Evolutionary conservation across 23 tunicate species (phyloP).

Genomic region (Halocynthia roretzi): DNA sequence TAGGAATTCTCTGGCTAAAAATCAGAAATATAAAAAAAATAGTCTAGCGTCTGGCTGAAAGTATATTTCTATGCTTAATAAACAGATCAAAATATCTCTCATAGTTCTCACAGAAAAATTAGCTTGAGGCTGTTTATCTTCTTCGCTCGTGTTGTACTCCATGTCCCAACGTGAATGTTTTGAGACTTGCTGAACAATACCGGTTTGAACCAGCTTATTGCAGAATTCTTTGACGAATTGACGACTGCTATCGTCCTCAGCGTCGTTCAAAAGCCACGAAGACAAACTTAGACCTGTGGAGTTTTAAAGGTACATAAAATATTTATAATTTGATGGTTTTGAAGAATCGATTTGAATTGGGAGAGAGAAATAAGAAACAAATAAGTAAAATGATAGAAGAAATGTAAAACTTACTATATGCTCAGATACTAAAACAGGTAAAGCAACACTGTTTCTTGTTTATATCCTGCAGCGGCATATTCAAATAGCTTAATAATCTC

Average conservation of each 20-base stretch:
- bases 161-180: too few relatives aligned
- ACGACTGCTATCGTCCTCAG: neutral
- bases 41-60: neutral
- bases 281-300: neutral
- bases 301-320: too few relatives aligned
- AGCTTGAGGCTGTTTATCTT: neutral
- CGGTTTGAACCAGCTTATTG: neutral
- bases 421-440: too few relatives aligned
- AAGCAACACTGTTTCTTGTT: too few relatives aligned
- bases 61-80: neutral
- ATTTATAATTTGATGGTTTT: too few relatives aligned
- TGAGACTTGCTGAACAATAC: neutral
- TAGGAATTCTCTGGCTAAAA: slow-evolving; percentile 11
- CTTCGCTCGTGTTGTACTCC: too few relatives aligned
- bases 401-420: too few relatives aligned
- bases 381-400: too few relatives aligned
- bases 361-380: too few relatives aligned
- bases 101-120: slow-evolving; percentile 1
- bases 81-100: neutral
- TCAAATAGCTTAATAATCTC: too few relatives aligned
- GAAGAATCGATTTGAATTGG: too few relatives aligned
- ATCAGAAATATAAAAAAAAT: neutral
- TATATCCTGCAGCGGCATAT: too few relatives aligned
- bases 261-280: slow-evolving; percentile 2
- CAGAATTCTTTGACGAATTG: slow-evolving; percentile 9